phyloP scores from a whole-genome alignment of 1,140 invertebrate species.

The Drosophila kanapiae region DNA sequence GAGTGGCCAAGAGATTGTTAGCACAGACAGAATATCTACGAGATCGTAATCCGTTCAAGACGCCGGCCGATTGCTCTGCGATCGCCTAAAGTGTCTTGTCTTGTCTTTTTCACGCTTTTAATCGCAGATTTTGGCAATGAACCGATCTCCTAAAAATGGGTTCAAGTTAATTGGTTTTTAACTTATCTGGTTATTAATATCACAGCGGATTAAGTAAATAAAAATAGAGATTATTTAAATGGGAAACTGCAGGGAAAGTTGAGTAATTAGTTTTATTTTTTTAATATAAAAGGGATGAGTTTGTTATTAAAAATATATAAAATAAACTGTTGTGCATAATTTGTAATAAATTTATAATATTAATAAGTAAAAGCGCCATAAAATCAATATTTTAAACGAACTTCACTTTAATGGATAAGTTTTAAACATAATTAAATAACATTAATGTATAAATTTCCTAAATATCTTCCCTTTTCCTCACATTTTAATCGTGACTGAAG shows the following conservation, averaged over 20 bases:
- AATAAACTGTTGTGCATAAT: not conserved
- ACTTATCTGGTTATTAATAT: slow-evolving; percentile 7
- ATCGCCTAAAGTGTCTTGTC: slow-evolving; percentile 13
- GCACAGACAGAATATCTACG: slow-evolving; percentile 31
- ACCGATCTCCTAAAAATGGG: slow-evolving; percentile 10
- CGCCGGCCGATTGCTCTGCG: slow-evolving; percentile 43
- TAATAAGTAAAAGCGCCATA: too few relatives aligned
- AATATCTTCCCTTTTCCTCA: not conserved
- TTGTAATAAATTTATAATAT: too few relatives aligned
- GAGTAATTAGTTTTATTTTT: not conserved
- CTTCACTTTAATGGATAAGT: too few relatives aligned
- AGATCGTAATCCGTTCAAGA: slow-evolving; percentile 7
- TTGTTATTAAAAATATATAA: too few relatives aligned
- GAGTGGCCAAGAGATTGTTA: slow-evolving; percentile 60
- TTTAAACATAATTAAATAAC: not conserved
- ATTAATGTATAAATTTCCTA: not conserved
- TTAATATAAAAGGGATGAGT: too few relatives aligned
- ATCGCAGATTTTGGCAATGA: slow-evolving; percentile 5
- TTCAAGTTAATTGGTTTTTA: slow-evolving; percentile 12
- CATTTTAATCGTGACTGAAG: not conserved
- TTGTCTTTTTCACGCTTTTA: slow-evolving; percentile 7
- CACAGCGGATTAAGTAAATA: not conserved
- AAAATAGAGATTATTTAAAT: not conserved
- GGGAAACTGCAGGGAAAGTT: not conserved
- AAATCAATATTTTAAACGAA: too few relatives aligned